These are phyloP conservation scores for Adoxophyes honmai DNA, from an alignment of 1,140 invertebrate genomes.

Conservation along the genomic window DNA sequence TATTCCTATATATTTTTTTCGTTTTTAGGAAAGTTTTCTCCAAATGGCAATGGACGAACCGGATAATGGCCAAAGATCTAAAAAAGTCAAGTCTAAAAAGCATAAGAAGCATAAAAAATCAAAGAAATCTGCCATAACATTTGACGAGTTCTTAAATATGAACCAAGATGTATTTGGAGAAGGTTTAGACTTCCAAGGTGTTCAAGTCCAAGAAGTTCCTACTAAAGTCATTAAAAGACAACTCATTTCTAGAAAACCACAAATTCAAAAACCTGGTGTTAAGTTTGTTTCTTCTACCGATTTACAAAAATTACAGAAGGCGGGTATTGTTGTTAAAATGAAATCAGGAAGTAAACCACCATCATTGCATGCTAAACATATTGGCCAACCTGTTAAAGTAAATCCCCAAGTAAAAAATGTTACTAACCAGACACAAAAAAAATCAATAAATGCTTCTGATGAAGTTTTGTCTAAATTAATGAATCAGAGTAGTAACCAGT, in stretches of 20 bases:
- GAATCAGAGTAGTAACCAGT: slow-evolving; percentile 54
- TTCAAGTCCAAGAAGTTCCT: slow-evolving; percentile 68
- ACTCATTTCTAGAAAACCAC: slow-evolving; percentile 45
- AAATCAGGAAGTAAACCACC: slow-evolving; percentile 31
- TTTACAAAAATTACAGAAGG: slow-evolving; percentile 63
- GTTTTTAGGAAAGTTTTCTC: slow-evolving; percentile 60
- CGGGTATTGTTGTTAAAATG: slow-evolving; percentile 61
- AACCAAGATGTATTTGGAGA: slow-evolving; percentile 73
- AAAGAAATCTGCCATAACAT: slow-evolving; percentile 64
- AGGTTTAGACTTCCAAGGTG: slow-evolving; percentile 60
- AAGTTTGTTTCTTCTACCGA: slow-evolving; percentile 41
- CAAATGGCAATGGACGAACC: slow-evolving; percentile 49
- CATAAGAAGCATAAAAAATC: slow-evolving; percentile 71
- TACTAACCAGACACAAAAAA: slow-evolving; percentile 17
- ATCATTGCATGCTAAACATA: not conserved
- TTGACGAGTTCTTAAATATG: slow-evolving; percentile 73
- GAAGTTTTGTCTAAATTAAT: slow-evolving; percentile 57
- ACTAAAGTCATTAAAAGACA: slow-evolving; percentile 52
- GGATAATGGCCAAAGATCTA: slow-evolving; percentile 27
- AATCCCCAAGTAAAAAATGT: slow-evolving; percentile 4
- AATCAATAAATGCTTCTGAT: slow-evolving; percentile 30
- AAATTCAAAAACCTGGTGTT: slow-evolving; percentile 23
- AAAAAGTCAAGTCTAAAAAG: slow-evolving; percentile 58
- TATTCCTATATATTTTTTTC: slow-evolving; percentile 10
- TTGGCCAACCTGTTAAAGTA: not conserved